phyloP scores from a whole-genome alignment of 2,888 invertebrate genomes.

The Antheraea yamamai region DNA sequence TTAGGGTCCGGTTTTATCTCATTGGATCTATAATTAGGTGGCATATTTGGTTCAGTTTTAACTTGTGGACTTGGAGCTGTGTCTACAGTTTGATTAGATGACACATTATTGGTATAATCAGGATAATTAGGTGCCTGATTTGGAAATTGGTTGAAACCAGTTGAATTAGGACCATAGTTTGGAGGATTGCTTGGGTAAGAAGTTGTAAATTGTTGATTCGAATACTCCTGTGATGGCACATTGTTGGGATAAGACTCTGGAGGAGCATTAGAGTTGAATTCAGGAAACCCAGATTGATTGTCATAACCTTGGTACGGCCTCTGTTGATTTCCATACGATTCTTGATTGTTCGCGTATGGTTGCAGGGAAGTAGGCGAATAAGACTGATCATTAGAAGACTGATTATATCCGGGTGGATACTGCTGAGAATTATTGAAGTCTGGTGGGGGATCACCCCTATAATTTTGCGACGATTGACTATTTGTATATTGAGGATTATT shows the following conservation, averaged over 20 bases:
- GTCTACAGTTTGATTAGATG: slow-evolving; percentile 43
- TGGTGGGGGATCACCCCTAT: slow-evolving; percentile 50
- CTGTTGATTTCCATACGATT: slow-evolving; percentile 58
- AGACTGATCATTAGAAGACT: slow-evolving; percentile 51
- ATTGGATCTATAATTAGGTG: slow-evolving; percentile 40
- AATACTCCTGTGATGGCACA: slow-evolving; percentile 52
- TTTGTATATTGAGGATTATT: slow-evolving; percentile 70
- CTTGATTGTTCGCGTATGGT: slow-evolving; percentile 61
- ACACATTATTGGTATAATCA: slow-evolving; percentile 56
- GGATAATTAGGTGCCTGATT: slow-evolving; percentile 58
- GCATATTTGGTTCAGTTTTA: slow-evolving; percentile 46
- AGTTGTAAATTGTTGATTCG: slow-evolving; percentile 59
- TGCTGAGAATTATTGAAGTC: slow-evolving; percentile 59
- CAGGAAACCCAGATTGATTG: slow-evolving; percentile 57
- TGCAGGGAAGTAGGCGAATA: slow-evolving; percentile 59
- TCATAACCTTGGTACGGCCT: slow-evolving; percentile 58
- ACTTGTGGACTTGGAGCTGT: slow-evolving; percentile 39
- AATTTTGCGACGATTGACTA: slow-evolving; percentile 61
- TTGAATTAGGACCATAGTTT: slow-evolving; percentile 52
- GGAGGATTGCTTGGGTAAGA: slow-evolving; percentile 50
- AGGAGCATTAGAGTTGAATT: slow-evolving; percentile 56
- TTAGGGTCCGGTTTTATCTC: slow-evolving; percentile 55
- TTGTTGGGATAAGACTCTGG: slow-evolving; percentile 51
- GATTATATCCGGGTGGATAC: slow-evolving; percentile 62
- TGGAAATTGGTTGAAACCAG: slow-evolving; percentile 63